Conservation (phyloP, 2,888 invertebrate species). For the Tuberolachnus salignus region DNA sequence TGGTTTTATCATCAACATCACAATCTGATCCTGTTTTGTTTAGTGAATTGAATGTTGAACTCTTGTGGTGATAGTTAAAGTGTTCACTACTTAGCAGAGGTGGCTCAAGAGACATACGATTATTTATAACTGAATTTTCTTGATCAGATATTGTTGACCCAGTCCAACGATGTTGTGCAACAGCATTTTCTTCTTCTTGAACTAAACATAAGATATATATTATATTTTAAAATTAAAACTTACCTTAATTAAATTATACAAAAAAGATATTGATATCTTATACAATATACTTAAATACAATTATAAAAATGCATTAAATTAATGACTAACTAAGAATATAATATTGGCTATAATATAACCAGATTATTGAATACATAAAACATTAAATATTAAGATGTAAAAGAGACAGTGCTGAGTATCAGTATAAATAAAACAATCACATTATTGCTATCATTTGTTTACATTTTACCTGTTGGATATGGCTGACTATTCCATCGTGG, state of each 20-base stretch:
- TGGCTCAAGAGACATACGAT: constrained; percentile 55
- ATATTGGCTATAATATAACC: neutral
- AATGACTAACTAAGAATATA: too few species aligned
- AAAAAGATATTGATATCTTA: too few species aligned
- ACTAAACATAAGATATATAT: constrained; percentile 36
- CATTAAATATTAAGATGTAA: neutral
- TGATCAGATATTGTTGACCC: constrained; percentile 56
- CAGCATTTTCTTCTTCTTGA: constrained; percentile 56
- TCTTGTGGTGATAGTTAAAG: constrained; percentile 45
- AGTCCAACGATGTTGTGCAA: constrained; percentile 57
- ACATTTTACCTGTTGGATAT: constrained; percentile 55
- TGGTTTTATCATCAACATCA: constrained; percentile 65
- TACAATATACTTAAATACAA: neutral
- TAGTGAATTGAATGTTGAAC: constrained; percentile 49
- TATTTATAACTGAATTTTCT: constrained; percentile 55
- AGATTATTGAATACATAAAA: neutral
- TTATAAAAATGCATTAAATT: too few species aligned
- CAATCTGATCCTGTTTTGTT: constrained; percentile 58
- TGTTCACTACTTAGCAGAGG: constrained; percentile 36
- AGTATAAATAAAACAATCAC: too few species aligned
- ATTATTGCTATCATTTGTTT: too few species aligned
- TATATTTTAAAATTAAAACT: neutral
- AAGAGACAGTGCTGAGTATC: neutral
- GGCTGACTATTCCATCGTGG: constrained; percentile 70
- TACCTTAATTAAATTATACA: too few species aligned